Base-by-base conservation (phyloP, 2,113 vertebrate genomes). In the Rhinolophus ferrumequinum region DNA sequence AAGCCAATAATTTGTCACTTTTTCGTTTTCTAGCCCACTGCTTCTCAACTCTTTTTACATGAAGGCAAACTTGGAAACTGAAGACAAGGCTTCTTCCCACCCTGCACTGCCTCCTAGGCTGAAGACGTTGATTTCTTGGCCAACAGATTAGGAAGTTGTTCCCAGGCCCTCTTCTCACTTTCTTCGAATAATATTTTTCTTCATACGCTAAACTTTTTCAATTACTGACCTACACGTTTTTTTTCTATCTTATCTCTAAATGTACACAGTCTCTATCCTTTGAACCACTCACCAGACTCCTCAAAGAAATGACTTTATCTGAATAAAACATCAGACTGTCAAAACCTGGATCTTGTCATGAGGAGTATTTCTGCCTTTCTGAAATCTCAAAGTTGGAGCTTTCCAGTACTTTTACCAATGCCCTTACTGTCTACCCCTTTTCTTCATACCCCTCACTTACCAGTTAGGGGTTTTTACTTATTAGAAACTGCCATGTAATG, bases 121-220 rank as follows among this genome's bases (percentile, higher is more conserved):
- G 52, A 90, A 41, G 33, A 94, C 64, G 88, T 52, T 90, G 14
- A 83, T 84, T 70, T 90, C 24, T 88, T 77, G 28, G 50, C 3
- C 35, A 90, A 93, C 12, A 28, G 52, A 66, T 56, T 89, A 50
- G 28, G 70, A 69, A 95, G 41, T 19, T 90, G 64, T 93, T 50
- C 18, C 50, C 33, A 94, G 41, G 50, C 12, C 70, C 5, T 73
- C 73, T 86, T 67, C 26, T 70, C 54, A 77, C 38, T 81, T 85
- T 88, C 72, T 92, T 81, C 66, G 89, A 83, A 38, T 83, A 90
- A 62, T 3, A 35, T 83, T 88, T 77, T 75, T 77, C 54, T 83
- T 91, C 13, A 52, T 56, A n/a, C 47, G n/a, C 13, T 26, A 75
- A 69, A n/a, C 14, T 50, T 92, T 96, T 73, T 8, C n/a, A 54